Percentiles rank a stretch among this genome's conserved stretches.
phyloP scores from a whole-genome alignment of 2,797 vertebrate genomes.

The Danio albolineatus region DNA sequence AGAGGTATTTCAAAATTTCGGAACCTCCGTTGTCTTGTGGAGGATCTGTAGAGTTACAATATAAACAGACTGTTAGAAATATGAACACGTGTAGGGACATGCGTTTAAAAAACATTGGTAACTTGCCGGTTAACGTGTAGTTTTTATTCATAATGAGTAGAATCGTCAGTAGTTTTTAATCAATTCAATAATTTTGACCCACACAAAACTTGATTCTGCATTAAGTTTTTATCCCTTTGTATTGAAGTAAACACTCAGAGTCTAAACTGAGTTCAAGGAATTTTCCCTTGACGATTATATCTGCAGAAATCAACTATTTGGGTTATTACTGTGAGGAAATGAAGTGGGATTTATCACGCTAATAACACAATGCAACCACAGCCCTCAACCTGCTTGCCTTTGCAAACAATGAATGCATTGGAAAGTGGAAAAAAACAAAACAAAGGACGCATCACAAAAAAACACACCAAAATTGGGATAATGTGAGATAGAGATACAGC shows the following conservation, averaged over 20 bases:
- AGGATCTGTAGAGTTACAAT: conserved; percentile 81
- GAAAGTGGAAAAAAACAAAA: not conserved
- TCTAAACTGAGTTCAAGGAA: not conserved
- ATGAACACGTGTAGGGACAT: not conserved
- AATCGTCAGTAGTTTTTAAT: not conserved
- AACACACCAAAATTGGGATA: not conserved
- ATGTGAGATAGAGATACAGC: not conserved
- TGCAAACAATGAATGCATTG: conserved; percentile 1
- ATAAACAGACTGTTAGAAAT: conserved; percentile 3
- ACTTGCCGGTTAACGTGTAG: too few relatives aligned
- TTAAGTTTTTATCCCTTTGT: not conserved
- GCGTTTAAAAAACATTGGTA: not conserved
- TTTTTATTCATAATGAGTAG: not conserved
- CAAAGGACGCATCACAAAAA: conserved; percentile 1
- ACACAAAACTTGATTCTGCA: not conserved
- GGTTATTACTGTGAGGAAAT: conserved; percentile 16
- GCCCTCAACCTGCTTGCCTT: not conserved
- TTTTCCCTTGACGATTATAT: conserved; percentile 12
- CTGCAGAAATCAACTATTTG: not conserved
- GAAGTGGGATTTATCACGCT: not conserved
- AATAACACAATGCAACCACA: not conserved
- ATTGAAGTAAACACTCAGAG: not conserved
- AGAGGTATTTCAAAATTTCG: conserved; percentile 92
- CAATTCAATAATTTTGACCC: not conserved
- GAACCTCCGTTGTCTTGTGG: conserved; percentile 95